A percentile compares a stretch with the other conserved stretches of the same genome.
Evolutionary conservation across 2,888 invertebrate genomes (phyloP).

Genomic region (Cryptosula pallasiana): DNA sequence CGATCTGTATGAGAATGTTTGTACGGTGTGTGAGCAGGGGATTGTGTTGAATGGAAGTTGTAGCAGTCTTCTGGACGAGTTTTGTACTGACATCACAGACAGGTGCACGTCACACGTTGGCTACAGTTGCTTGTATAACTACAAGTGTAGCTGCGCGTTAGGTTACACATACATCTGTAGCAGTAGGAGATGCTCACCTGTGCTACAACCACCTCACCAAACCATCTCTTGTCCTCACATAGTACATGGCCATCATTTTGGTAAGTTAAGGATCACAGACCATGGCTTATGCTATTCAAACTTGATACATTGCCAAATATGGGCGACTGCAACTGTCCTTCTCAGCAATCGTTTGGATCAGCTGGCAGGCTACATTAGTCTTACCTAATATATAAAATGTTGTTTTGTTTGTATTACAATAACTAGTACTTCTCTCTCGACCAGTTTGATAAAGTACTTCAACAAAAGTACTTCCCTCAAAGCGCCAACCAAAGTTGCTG

Average conservation of each 20-base stretch:
- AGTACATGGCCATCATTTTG: background rate
- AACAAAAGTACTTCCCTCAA: too few relatives aligned
- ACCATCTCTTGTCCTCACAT: background rate
- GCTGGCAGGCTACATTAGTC: too few relatives aligned
- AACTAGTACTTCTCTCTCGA: too few relatives aligned
- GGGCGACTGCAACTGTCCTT: too few relatives aligned
- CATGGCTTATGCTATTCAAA: too few relatives aligned
- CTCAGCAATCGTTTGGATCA: too few relatives aligned
- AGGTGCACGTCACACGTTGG: background rate
- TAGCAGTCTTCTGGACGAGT: background rate
- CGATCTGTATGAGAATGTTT: background rate
- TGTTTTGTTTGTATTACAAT: too few relatives aligned
- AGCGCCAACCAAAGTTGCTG: too few relatives aligned
- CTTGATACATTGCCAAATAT: too few relatives aligned
- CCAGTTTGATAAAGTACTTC: too few relatives aligned
- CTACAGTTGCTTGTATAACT: background rate
- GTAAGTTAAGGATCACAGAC: too few relatives aligned
- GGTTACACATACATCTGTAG: background rate
- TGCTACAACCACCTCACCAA: background rate
- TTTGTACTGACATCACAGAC: background rate
- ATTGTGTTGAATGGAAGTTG: background rate
- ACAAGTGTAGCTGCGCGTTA: constrained; percentile 3
- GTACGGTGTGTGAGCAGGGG: background rate
- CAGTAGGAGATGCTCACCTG: background rate
- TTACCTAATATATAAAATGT: too few relatives aligned